Evolutionary conservation across 2,113 vertebrate species (phyloP), one percentile per base, ranked within the genome.

Genomic region (Lucifuga dentata): DNA sequence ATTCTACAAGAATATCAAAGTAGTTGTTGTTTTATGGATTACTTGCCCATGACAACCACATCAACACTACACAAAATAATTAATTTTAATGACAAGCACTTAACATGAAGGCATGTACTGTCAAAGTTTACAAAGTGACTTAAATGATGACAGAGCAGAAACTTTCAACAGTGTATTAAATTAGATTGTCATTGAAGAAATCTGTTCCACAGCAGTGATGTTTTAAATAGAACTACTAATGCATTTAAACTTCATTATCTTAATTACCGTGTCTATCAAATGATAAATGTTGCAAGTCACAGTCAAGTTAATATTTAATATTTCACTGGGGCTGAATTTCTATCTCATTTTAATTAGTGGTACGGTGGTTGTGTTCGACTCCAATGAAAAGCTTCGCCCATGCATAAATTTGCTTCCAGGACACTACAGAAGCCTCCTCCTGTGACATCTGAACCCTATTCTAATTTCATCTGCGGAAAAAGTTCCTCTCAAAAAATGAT

Each of bases 231-330:
- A 80, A 73, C 43, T 59, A 55, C 74, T 86, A 76, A 78, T 81
- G 62, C 72, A 75, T 81, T 85, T 84, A 83, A 81, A 84, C 67
- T 53, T 75, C 68, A 76, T 87, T 78, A 85, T 85, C 87, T 75
- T 86, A 88, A 90, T 90, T 85, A 82, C 66, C 56, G 50, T 82
- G 75, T 81, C 79, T 70, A 74, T 83, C 77, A 80, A 86, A 80
- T 85, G 81, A 88, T 72, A 66, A 61, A 86, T 78, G 62, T 19
- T 66, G 56, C 62, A 51, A 78, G 73, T 83, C 72, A 52, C 76
- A 48, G 64, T 76, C 53, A 78, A 65, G 68, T 85, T 85, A 80
- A 80, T 87, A 72, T 85, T 89, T 88, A 62, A 86, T 84, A 74
- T 51, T 81, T 79, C 59, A 75, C 21, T 68, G 38, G 52, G 76